Conservation (phyloP, 2,888 invertebrate species). For the Portevinia maculata region DNA sequence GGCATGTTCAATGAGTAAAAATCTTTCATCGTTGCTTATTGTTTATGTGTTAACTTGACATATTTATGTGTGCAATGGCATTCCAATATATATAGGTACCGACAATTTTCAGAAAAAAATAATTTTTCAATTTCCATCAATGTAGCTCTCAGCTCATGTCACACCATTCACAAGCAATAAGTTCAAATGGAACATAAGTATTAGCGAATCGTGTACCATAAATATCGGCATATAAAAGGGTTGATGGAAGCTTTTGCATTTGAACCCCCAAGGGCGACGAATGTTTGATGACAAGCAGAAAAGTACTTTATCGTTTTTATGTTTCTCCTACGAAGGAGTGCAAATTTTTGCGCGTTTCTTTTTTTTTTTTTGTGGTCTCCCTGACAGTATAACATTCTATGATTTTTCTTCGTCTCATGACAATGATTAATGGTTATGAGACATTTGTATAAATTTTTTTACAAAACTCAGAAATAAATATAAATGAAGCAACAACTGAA, state of each 20-base stretch:
- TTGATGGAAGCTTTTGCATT: background rate
- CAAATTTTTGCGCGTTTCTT: background rate
- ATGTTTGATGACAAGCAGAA: slow-evolving; percentile 52
- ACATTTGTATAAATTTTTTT: no score
- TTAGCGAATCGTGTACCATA: slow-evolving; percentile 46
- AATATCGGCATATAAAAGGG: background rate
- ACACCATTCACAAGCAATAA: slow-evolving; percentile 38
- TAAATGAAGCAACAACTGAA: slow-evolving; percentile 23
- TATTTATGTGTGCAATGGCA: slow-evolving; percentile 29
- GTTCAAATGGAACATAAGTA: slow-evolving; percentile 38
- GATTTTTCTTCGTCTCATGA: slow-evolving; percentile 5
- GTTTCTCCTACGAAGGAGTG: background rate
- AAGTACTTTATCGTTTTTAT: slow-evolving; percentile 26
- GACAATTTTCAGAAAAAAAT: no score
- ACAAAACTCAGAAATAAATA: background rate
- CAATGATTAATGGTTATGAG: slow-evolving; percentile 49
- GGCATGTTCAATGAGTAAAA: slow-evolving; percentile 23
- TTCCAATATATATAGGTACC: slow-evolving; percentile 22
- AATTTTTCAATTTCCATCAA: slow-evolving; percentile 18
- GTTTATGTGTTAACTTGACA: slow-evolving; percentile 42
- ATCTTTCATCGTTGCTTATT: slow-evolving; percentile 31
- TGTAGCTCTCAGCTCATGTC: slow-evolving; percentile 15
- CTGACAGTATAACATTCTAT: background rate
- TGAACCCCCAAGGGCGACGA: slow-evolving; percentile 42
- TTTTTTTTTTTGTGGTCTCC: background rate